A percentile compares a stretch with the other conserved stretches of the same genome.
phyloP scores from a whole-genome alignment of 2,797 vertebrate genomes.

The Mallotus villosus region DNA sequence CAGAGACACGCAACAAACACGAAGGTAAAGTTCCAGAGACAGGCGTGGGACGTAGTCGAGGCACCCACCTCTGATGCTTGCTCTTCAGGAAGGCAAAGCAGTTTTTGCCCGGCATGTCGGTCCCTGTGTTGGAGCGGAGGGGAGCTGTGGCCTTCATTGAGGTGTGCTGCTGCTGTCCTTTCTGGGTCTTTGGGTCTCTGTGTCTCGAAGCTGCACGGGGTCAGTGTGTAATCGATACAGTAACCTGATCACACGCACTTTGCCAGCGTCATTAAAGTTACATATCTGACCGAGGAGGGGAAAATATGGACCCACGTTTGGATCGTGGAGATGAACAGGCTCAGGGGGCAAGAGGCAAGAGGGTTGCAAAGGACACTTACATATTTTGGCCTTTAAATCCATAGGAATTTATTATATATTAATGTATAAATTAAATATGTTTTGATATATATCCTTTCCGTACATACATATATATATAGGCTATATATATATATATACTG shows the following conservation, averaged over 20 bases:
- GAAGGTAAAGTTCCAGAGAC: neutral
- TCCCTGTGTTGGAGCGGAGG: slow-evolving; percentile 44
- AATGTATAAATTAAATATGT: neutral
- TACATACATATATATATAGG: neutral
- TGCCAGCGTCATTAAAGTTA: slow-evolving; percentile 84
- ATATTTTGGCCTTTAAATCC: neutral
- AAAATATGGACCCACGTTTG: slow-evolving; percentile 51
- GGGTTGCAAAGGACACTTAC: neutral
- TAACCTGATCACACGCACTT: slow-evolving; percentile 78
- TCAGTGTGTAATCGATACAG: slow-evolving; percentile 81
- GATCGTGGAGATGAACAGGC: slow-evolving; percentile 16
- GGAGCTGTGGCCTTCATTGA: slow-evolving; percentile 58
- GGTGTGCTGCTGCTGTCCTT: slow-evolving; percentile 49
- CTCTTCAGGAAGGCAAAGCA: slow-evolving; percentile 74
- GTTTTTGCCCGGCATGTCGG: slow-evolving; percentile 71
- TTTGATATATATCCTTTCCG: neutral
- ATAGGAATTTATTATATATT: neutral
- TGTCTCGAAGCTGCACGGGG: slow-evolving; percentile 48
- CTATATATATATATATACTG: neutral
- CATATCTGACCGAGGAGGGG: slow-evolving; percentile 67
- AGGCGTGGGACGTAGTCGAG: neutral
- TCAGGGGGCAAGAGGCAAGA: neutral
- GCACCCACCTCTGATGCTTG: slow-evolving; percentile 69
- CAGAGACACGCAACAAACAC: neutral
- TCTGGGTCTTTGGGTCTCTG: slow-evolving; percentile 55